phyloP scores from a whole-genome alignment of 2,797 vertebrate genomes.

The Carcharodon carcharias region DNA sequence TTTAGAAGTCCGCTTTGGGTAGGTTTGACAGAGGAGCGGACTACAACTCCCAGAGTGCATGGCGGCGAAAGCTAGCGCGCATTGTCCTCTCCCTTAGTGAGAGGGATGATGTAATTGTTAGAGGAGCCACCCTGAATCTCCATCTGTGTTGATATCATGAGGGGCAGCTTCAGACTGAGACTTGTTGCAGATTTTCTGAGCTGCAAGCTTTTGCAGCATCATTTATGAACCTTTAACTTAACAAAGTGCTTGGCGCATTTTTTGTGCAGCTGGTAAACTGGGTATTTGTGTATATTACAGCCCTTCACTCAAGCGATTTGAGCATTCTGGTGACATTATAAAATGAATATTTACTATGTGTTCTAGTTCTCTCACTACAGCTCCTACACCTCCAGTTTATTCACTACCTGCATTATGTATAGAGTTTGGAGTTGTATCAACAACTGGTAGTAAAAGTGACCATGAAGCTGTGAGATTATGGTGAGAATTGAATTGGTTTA shows the following conservation, averaged over 20 bases:
- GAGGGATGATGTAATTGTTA: slow-evolving; percentile 27
- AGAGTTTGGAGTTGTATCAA: neutral
- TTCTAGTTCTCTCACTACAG: neutral
- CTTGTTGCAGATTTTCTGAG: neutral
- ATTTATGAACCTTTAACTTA: neutral
- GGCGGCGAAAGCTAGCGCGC: neutral
- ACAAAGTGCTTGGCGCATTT: neutral
- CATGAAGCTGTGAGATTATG: neutral
- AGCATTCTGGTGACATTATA: neutral
- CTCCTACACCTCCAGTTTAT: neutral
- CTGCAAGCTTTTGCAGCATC: neutral
- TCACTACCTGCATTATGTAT: neutral
- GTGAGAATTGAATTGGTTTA: neutral
- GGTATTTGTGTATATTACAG: neutral
- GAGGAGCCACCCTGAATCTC: neutral
- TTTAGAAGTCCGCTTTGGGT: neutral
- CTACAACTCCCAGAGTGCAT: neutral
- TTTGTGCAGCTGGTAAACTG: neutral
- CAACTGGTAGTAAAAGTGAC: neutral
- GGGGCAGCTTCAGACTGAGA: neutral
- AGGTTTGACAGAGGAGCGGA: neutral
- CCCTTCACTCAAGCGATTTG: neutral
- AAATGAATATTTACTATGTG: neutral
- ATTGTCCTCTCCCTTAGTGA: neutral
- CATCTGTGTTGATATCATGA: neutral